Evolutionary conservation across 2,888 invertebrate genomes (phyloP).

Genomic region (Salpingus planirostris): DNA sequence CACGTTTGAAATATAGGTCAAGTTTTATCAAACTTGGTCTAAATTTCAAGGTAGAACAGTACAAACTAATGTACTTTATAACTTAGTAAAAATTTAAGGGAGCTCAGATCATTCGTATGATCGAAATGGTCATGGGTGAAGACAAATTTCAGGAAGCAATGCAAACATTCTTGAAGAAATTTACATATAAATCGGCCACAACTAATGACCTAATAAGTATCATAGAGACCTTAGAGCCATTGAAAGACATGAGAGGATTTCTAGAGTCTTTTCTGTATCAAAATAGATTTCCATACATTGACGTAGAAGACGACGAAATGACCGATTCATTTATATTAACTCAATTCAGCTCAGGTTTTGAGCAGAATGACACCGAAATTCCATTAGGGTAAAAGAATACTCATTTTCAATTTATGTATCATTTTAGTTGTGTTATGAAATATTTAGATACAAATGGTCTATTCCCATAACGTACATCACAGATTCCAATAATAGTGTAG

Average conservation of each 20-base stretch:
- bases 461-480: no score
- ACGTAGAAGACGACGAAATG: not conserved
- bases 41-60: no score
- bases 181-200: not conserved
- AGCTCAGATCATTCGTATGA: no score
- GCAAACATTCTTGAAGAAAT: not conserved
- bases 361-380: not conserved
- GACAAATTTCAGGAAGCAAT: not conserved
- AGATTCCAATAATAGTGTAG: no score
- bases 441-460: conserved; percentile 1
- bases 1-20: no score
- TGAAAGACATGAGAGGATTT: not conserved
- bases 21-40: no score
- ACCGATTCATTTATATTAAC: not conserved
- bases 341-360: no score
- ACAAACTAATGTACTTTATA: no score
- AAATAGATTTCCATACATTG: not conserved
- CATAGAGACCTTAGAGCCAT: not conserved
- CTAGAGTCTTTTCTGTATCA: not conserved
- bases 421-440: not conserved
- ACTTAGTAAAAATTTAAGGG: no score
- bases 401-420: no score
- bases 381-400: no score
- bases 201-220: not conserved
- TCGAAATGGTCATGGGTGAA: not conserved